phyloP scores from a whole-genome alignment of 2,113 vertebrate genomes.

The Neolamprologus sp. region DNA sequence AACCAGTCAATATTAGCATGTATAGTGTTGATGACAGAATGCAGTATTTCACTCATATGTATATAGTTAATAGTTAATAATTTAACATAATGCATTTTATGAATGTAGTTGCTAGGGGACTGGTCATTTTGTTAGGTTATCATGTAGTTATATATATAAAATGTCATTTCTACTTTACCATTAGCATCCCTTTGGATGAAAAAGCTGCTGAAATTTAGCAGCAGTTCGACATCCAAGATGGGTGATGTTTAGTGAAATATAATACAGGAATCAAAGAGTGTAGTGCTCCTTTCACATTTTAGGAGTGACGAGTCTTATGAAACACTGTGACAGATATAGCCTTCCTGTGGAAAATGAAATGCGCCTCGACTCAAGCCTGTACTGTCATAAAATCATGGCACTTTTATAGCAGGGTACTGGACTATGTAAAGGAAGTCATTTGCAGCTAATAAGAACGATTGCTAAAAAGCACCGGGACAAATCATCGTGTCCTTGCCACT shows the following conservation, averaged over 20 bases:
- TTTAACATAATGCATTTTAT: background rate
- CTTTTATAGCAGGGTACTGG: constrained; percentile 52
- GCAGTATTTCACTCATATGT: background rate
- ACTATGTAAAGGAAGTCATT: constrained; percentile 49
- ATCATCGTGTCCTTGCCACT: constrained; percentile 44
- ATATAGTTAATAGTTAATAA: background rate
- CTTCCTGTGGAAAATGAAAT: constrained; percentile 50
- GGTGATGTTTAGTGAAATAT: constrained; percentile 41
- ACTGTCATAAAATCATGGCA: constrained; percentile 46
- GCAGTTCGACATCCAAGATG: constrained; percentile 12
- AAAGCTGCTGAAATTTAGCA: background rate
- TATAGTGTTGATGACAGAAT: background rate
- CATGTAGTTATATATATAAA: background rate
- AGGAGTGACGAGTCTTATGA: constrained; percentile 44
- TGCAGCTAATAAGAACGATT: constrained; percentile 43
- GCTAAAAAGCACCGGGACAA: constrained; percentile 52
- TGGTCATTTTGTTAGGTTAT: background rate
- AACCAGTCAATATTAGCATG: background rate
- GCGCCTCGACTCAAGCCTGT: constrained; percentile 31
- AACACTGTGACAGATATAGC: constrained; percentile 40
- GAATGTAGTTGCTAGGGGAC: background rate
- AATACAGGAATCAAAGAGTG: constrained; percentile 29
- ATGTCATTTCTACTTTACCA: background rate
- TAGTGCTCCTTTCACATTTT: constrained; percentile 42
- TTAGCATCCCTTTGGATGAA: background rate